These are phyloP conservation scores for Myrmecophaga tridactyla DNA, from an alignment of 2,113 vertebrate species.

Conservation along the genomic window DNA sequence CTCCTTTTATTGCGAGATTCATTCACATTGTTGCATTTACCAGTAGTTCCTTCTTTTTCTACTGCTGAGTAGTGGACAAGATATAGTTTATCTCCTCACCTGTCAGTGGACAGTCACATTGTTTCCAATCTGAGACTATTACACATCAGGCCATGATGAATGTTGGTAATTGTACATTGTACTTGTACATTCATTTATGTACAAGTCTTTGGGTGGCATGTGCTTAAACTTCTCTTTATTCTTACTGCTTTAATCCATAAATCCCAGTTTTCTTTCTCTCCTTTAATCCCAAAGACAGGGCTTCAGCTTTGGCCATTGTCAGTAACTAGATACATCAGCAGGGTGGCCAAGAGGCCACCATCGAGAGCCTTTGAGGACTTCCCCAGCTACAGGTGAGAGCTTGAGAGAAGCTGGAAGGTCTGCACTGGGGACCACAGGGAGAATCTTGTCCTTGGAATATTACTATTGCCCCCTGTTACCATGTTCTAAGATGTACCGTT, in stretches of 20 bases:
- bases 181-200: no score
- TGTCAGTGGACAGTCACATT: not conserved
- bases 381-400: no score
- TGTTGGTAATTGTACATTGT: no score
- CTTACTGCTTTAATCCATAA: not conserved
- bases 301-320: not conserved
- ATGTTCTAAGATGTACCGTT: not conserved
- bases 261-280: not conserved
- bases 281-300: not conserved
- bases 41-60: not conserved
- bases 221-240: not conserved
- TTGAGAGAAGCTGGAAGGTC: not conserved
- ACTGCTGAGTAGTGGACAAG: not conserved
- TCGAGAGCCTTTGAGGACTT: not conserved
- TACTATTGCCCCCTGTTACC: not conserved
- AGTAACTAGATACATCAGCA: not conserved
- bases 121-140: not conserved
- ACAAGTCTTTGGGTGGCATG: not conserved
- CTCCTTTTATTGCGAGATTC: not conserved
- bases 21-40: not conserved
- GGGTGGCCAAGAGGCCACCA: not conserved
- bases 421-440: not conserved
- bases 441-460: not conserved
- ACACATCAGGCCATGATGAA: not conserved
- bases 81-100: not conserved